Evolutionary conservation across 2,888 invertebrate species (phyloP).

Genomic region (Oxytorus armatus): DNA sequence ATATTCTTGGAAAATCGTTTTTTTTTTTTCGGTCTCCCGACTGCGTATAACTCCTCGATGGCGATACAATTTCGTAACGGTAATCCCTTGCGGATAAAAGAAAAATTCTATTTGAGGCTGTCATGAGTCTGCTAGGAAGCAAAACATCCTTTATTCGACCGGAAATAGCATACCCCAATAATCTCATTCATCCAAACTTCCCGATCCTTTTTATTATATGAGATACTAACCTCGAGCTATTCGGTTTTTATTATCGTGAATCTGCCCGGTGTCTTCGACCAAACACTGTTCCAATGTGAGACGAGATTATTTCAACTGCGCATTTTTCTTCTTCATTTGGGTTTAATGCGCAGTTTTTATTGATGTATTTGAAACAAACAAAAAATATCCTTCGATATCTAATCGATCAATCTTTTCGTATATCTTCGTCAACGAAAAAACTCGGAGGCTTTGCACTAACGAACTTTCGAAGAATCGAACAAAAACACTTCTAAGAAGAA

Average conservation of each 20-base stretch:
- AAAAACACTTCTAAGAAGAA: neutral
- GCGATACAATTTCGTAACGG: no score
- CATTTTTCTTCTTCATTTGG: neutral
- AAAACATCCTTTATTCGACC: no score
- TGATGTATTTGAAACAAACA: no score
- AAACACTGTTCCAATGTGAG: slow-evolving; percentile 6
- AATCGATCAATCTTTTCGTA: neutral
- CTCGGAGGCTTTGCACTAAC: neutral
- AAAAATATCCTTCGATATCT: neutral
- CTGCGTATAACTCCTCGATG: no score
- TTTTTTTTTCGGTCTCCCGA: no score
- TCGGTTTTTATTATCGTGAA: slow-evolving; percentile 21
- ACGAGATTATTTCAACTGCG: slow-evolving; percentile 36
- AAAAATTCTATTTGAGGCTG: no score
- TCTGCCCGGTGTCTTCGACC: neutral
- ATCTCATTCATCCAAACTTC: no score
- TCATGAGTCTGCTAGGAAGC: no score
- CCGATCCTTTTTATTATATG: no score
- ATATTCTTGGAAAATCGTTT: no score
- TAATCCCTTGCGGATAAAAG: no score
- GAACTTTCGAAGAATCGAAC: slow-evolving; percentile 2
- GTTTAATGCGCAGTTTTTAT: neutral
- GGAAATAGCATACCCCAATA: no score
- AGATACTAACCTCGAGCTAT: slow-evolving; percentile 45
- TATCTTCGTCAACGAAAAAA: neutral